These are phyloP conservation scores for Ptychobarbus kaznakovi DNA, from an alignment of 2,797 vertebrate genomes.

Conservation along the genomic window DNA sequence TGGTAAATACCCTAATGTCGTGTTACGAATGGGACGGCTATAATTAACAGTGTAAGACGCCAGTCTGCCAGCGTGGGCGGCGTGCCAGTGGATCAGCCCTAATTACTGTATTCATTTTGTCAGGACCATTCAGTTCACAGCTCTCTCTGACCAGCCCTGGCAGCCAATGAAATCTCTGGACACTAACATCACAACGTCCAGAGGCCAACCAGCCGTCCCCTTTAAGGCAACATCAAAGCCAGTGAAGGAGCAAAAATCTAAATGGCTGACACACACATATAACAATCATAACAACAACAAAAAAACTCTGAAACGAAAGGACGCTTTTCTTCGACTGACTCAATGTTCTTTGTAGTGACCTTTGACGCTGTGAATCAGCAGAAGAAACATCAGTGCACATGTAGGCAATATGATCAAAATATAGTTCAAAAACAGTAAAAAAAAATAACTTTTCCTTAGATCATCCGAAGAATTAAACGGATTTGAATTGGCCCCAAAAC, in stretches of 20 bases:
- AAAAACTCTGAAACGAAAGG: neutral
- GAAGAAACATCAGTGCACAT: neutral
- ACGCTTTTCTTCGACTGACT: neutral
- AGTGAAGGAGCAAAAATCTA: constrained; percentile 50
- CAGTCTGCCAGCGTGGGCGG: constrained; percentile 79
- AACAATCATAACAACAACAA: constrained; percentile 10
- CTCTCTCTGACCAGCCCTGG: constrained; percentile 72
- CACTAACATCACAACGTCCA: constrained; percentile 46
- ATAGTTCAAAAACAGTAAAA: neutral
- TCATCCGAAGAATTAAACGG: neutral
- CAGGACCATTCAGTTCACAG: constrained; percentile 83
- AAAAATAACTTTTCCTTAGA: neutral
- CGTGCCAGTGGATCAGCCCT: constrained; percentile 86
- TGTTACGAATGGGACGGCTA: constrained; percentile 75
- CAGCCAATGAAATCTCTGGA: constrained; percentile 51
- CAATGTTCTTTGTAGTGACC: neutral
- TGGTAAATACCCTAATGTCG: constrained; percentile 64
- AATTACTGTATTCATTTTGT: constrained; percentile 86
- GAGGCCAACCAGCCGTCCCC: constrained; percentile 53
- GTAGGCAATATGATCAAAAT: neutral
- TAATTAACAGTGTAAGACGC: constrained; percentile 85
- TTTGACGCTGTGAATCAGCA: neutral
- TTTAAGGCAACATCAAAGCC: constrained; percentile 53
- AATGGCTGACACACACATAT: constrained; percentile 44
- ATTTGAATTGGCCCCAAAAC: neutral